Percentiles rank a stretch among this genome's conserved stretches.
Conservation (phyloP, 2,113 vertebrate species). For the Sigmodon hispidus region DNA sequence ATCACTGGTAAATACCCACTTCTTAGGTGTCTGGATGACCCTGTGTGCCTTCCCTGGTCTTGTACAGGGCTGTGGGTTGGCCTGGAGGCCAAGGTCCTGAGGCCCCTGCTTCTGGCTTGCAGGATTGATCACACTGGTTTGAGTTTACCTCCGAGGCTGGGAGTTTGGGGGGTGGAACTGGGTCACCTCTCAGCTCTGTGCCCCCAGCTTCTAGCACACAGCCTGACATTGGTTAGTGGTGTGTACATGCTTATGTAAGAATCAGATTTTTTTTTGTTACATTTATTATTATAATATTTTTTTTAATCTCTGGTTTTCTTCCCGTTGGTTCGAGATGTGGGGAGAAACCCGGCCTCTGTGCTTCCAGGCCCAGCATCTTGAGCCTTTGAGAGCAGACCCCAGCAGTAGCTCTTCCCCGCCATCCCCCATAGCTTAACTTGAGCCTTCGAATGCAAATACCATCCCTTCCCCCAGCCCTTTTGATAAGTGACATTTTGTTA, state of each 20-base stretch:
- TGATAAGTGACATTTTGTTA: slow-evolving; percentile 77
- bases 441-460: slow-evolving; percentile 75
- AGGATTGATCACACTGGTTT: not conserved
- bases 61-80: not conserved
- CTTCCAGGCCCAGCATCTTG: slow-evolving; percentile 10
- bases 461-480: slow-evolving; percentile 71
- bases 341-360: slow-evolving; percentile 42
- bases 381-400: slow-evolving; percentile 3
- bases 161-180: slow-evolving; percentile 19
- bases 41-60: not conserved
- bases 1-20: not conserved
- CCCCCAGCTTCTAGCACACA: not conserved
- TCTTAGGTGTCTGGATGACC: not conserved
- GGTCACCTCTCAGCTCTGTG: not conserved
- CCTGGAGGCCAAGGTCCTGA: not conserved
- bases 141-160: not conserved
- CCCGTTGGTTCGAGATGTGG: not conserved
- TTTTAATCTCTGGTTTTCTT: not conserved
- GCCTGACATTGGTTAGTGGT: not conserved
- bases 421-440: slow-evolving; percentile 56
- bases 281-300: not conserved
- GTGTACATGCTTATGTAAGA: slow-evolving; percentile 45
- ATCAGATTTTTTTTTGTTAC: not conserved
- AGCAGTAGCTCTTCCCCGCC: slow-evolving; percentile 54
- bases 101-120: not conserved